phyloP scores from a whole-genome alignment of 2,113 vertebrate species.

The Lophochroa leadbeateri region DNA sequence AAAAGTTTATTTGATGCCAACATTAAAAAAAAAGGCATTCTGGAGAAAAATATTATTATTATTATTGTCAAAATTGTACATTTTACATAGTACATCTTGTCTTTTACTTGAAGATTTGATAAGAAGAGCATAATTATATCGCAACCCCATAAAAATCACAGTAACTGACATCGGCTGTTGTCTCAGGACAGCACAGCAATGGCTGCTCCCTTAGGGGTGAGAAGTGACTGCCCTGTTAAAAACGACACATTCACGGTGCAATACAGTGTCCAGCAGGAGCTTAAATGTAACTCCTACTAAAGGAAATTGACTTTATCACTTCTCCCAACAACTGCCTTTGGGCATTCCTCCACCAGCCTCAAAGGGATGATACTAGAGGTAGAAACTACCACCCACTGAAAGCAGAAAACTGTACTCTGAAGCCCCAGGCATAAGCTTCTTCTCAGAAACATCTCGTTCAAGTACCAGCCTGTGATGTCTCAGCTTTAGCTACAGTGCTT shows the following conservation, averaged over 20 bases:
- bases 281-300: background rate
- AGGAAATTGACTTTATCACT: background rate
- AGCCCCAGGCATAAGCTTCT: background rate
- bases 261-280: background rate
- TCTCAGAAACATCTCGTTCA: background rate
- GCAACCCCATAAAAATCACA: background rate
- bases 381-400: background rate
- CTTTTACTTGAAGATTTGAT: background rate
- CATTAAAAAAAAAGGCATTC: background rate
- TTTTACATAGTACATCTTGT: background rate
- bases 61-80: background rate
- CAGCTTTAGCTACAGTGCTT: background rate
- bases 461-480: background rate
- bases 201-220: background rate
- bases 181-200: background rate
- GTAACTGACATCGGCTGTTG: background rate
- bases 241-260: background rate
- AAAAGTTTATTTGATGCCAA: background rate
- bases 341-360: background rate
- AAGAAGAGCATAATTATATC: background rate
- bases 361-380: background rate
- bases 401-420: background rate
- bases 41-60: background rate
- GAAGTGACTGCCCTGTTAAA: background rate
- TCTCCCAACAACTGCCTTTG: background rate